Percentiles rank a stretch among this genome's conserved stretches.
Evolutionary conservation across 2,113 vertebrate genomes (phyloP).

Genomic region (Amphiprion percula): DNA sequence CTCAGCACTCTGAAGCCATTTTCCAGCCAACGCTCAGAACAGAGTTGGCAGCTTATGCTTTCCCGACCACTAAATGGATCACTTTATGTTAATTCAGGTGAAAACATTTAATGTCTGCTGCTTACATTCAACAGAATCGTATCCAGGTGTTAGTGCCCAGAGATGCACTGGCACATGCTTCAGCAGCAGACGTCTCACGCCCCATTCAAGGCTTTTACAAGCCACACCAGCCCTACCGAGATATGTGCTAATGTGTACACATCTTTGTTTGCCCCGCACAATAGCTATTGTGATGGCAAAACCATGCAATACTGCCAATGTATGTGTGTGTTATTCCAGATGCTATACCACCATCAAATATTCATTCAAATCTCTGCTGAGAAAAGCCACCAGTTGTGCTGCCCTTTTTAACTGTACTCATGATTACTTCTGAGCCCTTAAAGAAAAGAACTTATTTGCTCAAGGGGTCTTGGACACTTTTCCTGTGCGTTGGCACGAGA

Average conservation of each 20-base stretch:
- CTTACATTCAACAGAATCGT: slow-evolving; percentile 54
- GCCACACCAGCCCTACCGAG: slow-evolving; percentile 30
- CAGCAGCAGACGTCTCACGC: slow-evolving; percentile 20
- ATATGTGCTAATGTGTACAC: slow-evolving; percentile 35
- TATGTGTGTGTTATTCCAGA: slow-evolving; percentile 48
- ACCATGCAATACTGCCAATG: slow-evolving; percentile 41
- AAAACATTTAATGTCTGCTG: slow-evolving; percentile 61
- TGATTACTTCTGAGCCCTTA: slow-evolving; percentile 55
- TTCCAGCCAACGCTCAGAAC: slow-evolving; percentile 14
- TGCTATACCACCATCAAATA: slow-evolving; percentile 63
- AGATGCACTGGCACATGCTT: slow-evolving; percentile 60
- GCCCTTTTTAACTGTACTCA: slow-evolving; percentile 61
- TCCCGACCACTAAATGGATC: slow-evolving; percentile 60
- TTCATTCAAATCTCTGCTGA: slow-evolving; percentile 52
- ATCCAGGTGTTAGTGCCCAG: slow-evolving; percentile 77
- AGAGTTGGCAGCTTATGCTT: slow-evolving; percentile 39
- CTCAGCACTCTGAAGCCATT: slow-evolving; percentile 14
- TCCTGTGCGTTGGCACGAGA: slow-evolving; percentile 24
- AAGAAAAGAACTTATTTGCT: slow-evolving; percentile 40
- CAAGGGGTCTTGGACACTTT: slow-evolving; percentile 30
- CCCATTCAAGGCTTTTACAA: slow-evolving; percentile 27
- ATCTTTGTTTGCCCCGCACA: slow-evolving; percentile 56
- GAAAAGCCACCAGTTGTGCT: slow-evolving; percentile 58
- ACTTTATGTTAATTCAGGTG: slow-evolving; percentile 63
- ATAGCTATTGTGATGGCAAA: slow-evolving; percentile 45